Evolutionary conservation across 1,140 invertebrate genomes (phyloP).

Genomic region (Oncopodura yosiiana): DNA sequence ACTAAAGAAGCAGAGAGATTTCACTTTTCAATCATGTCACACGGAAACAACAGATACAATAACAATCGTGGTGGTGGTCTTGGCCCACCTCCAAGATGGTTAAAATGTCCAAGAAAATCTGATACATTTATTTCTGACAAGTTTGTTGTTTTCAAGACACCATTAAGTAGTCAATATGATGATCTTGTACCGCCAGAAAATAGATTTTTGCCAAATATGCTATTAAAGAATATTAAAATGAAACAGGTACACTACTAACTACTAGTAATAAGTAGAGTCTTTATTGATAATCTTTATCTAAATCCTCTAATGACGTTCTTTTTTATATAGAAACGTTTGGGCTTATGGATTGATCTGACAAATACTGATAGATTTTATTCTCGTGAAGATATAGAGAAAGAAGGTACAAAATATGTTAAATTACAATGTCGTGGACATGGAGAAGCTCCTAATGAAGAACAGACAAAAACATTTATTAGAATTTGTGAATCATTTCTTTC

Average conservation of each 20-base stretch:
- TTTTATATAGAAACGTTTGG: constrained; percentile 60
- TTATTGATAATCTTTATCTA: not conserved
- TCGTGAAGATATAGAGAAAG: constrained; percentile 59
- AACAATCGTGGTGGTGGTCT: too few species aligned
- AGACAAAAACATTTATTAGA: constrained; percentile 65
- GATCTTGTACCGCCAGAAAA: constrained; percentile 65
- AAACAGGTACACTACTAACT: constrained; percentile 51
- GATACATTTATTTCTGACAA: constrained; percentile 60
- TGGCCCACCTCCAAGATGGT: constrained; percentile 74
- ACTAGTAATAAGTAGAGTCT: not conserved
- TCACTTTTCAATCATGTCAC: too few species aligned
- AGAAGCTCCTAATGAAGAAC: constrained; percentile 64
- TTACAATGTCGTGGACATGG: constrained; percentile 75
- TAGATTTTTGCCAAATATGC: constrained; percentile 73
- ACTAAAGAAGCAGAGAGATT: too few species aligned
- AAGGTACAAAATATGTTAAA: constrained; percentile 71
- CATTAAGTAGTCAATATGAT: constrained; percentile 65
- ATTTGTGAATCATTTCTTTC: constrained; percentile 66
- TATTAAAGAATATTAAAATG: constrained; percentile 60
- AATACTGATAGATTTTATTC: constrained; percentile 91
- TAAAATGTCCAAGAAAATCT: constrained; percentile 81
- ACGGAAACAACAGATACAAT: too few species aligned
- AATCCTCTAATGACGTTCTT: not conserved
- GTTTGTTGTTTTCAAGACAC: constrained; percentile 89
- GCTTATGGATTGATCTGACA: constrained; percentile 92